Conservation (phyloP, 2,888 invertebrate genomes). For the Fragum whitleyi region DNA sequence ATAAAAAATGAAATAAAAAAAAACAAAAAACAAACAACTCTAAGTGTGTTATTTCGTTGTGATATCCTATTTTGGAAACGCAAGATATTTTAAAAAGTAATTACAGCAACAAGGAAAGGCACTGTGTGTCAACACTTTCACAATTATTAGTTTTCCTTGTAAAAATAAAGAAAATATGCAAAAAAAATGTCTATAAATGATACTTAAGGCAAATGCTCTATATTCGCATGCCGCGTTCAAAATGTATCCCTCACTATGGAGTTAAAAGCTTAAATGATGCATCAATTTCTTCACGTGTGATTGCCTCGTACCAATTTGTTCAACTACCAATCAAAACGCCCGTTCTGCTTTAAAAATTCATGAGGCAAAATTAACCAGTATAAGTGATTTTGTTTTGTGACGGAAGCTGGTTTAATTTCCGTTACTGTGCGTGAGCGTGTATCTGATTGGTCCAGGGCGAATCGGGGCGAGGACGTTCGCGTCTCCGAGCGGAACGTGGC, state of each 20-base stretch:
- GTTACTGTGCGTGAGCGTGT: constrained; percentile 48
- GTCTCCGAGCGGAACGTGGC: constrained; percentile 50
- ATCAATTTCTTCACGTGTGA: constrained; percentile 30
- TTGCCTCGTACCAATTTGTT: constrained; percentile 40
- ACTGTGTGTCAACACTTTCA: too few species aligned
- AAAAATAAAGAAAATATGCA: too few species aligned
- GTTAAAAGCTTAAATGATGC: constrained; percentile 18
- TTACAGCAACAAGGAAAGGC: too few species aligned
- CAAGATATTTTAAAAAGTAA: too few species aligned
- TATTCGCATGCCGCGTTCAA: not conserved
- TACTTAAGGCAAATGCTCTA: too few species aligned
- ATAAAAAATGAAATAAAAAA: too few species aligned
- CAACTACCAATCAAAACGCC: constrained; percentile 47
- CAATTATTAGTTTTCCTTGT: too few species aligned
- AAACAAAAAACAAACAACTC: too few species aligned
- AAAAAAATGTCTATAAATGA: too few species aligned
- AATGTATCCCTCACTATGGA: constrained; percentile 8
- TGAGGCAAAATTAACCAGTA: constrained; percentile 59
- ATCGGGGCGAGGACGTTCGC: constrained; percentile 41
- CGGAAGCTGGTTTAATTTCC: constrained; percentile 58
- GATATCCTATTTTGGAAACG: too few species aligned
- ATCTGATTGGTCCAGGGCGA: constrained; percentile 57
- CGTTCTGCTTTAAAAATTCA: constrained; percentile 66
- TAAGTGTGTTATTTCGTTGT: too few species aligned
- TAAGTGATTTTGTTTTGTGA: constrained; percentile 58